Evolutionary conservation across 2,113 vertebrate species (phyloP), one percentile per base, ranked within the genome.

Genomic region (Nannospalax galili): DNA sequence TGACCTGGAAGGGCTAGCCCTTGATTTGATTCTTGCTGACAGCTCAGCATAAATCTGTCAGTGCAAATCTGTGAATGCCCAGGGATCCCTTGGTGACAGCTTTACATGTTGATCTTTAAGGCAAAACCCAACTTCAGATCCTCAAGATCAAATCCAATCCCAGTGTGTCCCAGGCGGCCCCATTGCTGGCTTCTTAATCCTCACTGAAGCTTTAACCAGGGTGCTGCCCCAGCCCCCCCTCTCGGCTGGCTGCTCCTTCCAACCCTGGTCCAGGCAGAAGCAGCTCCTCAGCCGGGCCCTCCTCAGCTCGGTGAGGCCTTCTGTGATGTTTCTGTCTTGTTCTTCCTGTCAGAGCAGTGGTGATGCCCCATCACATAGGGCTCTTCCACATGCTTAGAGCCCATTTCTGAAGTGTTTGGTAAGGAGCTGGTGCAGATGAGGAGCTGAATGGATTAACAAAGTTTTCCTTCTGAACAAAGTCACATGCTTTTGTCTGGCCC

Each of bases 221-320:
- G 48, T 2, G 45, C n/a, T 30, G 5, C 67, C 67, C 20, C 15
- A 40, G 35, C 7, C n/a, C 2, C 17, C 16, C 45, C 5, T 87
- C 56, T 24, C 24, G 9, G 20, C 24, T 58, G 74, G 65, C 35
- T 45, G 65, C 9, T n/a, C 72, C 28, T 67, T 78, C 20, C 77
- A 4, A 40, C 24, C 24, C 45, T 24, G 12, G 40, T 52, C 45
- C 77, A 12, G 4, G 10, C 2, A 19, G 62, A 85, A 73, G 16
- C 5, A 15, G 32, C 30, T 69, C 5, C 22, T 14, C 0, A 0
- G 42, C 40, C 52, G 28, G 28, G 2, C 28, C 7, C 45, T 48
- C 48, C 12, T 42, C 40, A 52, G 58, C 60, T 80, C 56, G 3
- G 32, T 4, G 60, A 81, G 65, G 37, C 52, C 11, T 16, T 48